Evolutionary conservation across 2,113 vertebrate species (phyloP).

Genomic region (Recurvirostra avosetta): DNA sequence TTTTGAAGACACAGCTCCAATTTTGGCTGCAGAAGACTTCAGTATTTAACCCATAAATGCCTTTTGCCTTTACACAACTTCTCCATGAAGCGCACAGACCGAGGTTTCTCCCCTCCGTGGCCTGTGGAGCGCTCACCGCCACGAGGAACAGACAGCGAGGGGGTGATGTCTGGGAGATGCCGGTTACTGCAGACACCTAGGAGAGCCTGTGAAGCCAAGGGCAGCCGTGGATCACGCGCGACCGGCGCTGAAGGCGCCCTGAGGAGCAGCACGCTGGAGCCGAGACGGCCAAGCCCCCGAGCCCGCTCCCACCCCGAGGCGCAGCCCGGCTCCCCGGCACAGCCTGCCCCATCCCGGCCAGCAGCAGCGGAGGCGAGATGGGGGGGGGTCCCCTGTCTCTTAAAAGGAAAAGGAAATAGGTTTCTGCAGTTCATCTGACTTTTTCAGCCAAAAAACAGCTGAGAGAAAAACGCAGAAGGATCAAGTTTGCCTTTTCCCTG

Average conservation of each 20-base stretch:
- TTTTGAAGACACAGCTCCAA: accelerated
- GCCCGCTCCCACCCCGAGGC: too few species aligned
- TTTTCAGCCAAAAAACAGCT: background rate
- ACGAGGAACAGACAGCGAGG: accelerated
- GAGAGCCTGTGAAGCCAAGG: too few species aligned
- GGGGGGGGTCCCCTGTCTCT: too few species aligned
- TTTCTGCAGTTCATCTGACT: background rate
- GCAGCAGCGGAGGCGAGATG: too few species aligned
- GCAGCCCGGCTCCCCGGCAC: too few species aligned
- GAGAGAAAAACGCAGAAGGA: background rate
- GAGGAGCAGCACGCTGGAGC: too few species aligned
- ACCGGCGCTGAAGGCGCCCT: too few species aligned
- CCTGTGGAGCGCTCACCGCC: background rate
- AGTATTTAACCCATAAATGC: background rate
- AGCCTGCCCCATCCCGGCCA: too few species aligned
- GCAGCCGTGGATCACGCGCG: too few species aligned
- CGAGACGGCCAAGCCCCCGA: too few species aligned
- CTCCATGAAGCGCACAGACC: accelerated
- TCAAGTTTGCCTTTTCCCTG: background rate
- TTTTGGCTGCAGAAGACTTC: background rate
- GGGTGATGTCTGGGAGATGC: background rate
- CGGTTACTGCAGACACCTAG: accelerated
- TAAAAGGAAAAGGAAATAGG: background rate
- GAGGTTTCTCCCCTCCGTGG: accelerated
- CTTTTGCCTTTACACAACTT: accelerated